These are phyloP conservation scores for Tenodera sinensis DNA, from an alignment of 2,888 invertebrate species.

Conservation along the genomic window DNA sequence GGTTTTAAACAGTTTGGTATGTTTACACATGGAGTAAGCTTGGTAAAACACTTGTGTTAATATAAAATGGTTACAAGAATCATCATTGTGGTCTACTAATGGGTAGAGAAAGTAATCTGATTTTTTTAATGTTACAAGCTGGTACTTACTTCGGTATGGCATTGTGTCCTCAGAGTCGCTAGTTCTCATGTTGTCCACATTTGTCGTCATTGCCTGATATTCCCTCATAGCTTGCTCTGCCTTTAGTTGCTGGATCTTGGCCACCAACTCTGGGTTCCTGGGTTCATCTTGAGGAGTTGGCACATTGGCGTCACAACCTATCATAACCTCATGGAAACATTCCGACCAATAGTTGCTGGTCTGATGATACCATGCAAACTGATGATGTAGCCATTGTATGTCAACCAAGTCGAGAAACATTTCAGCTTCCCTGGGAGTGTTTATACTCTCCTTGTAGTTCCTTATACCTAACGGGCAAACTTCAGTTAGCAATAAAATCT, in stretches of 20 bases:
- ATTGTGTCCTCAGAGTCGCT: constrained; percentile 75
- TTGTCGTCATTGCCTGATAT: constrained; percentile 84
- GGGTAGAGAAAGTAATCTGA: background rate
- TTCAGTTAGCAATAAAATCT: constrained; percentile 49
- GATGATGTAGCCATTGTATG: constrained; percentile 25
- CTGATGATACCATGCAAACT: background rate
- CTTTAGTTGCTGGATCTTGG: constrained; percentile 72
- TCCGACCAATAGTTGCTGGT: background rate
- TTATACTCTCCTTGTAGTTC: background rate
- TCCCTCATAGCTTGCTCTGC: constrained; percentile 74
- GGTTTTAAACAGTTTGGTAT: too few species aligned
- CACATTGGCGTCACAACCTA: constrained; percentile 61
- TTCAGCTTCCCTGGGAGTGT: background rate
- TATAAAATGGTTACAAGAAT: too few species aligned
- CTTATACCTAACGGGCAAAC: background rate
- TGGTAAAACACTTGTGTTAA: too few species aligned
- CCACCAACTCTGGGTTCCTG: constrained; percentile 79
- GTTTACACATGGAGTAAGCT: too few species aligned
- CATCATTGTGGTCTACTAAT: too few species aligned
- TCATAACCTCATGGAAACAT: constrained; percentile 59
- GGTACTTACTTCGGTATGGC: constrained; percentile 69
- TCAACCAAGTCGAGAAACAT: constrained; percentile 7
- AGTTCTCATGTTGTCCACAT: constrained; percentile 68
- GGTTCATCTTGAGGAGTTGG: constrained; percentile 68
- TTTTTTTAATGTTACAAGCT: too few species aligned